phyloP scores from a whole-genome alignment of 1,140 invertebrate species.

The Sipha flava region DNA sequence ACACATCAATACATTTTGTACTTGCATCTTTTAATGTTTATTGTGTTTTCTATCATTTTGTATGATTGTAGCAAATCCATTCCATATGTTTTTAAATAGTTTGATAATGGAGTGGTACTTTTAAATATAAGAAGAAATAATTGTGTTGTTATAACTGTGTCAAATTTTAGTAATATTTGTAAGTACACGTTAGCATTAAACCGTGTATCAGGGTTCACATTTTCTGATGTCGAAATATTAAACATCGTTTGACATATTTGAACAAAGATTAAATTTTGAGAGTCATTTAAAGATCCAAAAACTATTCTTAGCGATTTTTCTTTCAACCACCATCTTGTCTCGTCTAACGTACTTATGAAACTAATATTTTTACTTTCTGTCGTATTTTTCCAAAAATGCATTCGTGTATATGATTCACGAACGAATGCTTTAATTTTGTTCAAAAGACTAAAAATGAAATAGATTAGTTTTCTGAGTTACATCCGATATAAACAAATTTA shows the following conservation, averaged over 20 bases:
- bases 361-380: neutral
- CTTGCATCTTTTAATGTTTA: neutral
- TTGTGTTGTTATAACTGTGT: neutral
- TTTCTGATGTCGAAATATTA: neutral
- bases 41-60: neutral
- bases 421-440: neutral
- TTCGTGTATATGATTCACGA: neutral
- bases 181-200: constrained; percentile 11
- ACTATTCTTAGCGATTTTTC: neutral
- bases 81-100: neutral
- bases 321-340: neutral
- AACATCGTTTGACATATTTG: constrained; percentile 1
- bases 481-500: neutral
- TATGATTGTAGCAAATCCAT: neutral
- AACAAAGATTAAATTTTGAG: neutral
- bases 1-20: neutral
- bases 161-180: neutral
- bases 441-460: neutral
- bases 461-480: neutral
- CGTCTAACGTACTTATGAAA: neutral
- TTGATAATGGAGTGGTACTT: neutral
- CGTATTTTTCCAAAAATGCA: neutral
- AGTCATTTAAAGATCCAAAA: constrained; percentile 1
- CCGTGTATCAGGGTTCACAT: neutral
- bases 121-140: neutral